These are phyloP conservation scores for Hymenochirus boettgeri DNA, from an alignment of 2,113 vertebrate genomes.

Conservation along the genomic window DNA sequence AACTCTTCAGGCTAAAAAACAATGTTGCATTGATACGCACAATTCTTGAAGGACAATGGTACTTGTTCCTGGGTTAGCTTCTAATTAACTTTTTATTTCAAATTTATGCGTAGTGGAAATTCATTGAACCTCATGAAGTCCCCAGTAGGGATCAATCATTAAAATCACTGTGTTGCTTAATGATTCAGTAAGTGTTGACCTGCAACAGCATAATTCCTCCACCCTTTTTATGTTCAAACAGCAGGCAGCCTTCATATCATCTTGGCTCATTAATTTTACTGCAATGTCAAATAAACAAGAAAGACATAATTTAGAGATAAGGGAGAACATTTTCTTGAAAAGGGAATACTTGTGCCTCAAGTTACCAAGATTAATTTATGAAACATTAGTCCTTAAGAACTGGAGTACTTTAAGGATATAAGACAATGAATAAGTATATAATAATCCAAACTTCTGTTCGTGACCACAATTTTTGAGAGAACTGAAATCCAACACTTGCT, in stretches of 20 bases:
- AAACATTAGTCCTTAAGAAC: no score
- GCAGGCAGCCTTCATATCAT: constrained; percentile 74
- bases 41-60: background rate
- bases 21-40: background rate
- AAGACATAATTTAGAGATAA: constrained; percentile 75
- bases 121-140: constrained; percentile 76
- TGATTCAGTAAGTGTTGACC: constrained; percentile 76
- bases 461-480: no score
- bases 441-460: no score
- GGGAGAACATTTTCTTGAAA: constrained; percentile 77
- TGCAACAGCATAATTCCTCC: constrained; percentile 72
- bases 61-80: constrained; percentile 61
- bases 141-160: constrained; percentile 77
- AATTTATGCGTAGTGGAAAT: constrained; percentile 77
- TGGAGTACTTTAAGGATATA: no score
- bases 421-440: no score
- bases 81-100: constrained; percentile 80
- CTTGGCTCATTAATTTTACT: constrained; percentile 83
- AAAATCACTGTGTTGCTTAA: constrained; percentile 79
- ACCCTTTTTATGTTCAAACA: constrained; percentile 76
- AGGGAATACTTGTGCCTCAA: constrained; percentile 79
- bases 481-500: no score
- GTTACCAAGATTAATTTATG: no score
- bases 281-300: constrained; percentile 80
- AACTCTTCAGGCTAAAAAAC: no score